Conservation (phyloP, 2,797 vertebrate genomes). For the Ciconia nigra region DNA sequence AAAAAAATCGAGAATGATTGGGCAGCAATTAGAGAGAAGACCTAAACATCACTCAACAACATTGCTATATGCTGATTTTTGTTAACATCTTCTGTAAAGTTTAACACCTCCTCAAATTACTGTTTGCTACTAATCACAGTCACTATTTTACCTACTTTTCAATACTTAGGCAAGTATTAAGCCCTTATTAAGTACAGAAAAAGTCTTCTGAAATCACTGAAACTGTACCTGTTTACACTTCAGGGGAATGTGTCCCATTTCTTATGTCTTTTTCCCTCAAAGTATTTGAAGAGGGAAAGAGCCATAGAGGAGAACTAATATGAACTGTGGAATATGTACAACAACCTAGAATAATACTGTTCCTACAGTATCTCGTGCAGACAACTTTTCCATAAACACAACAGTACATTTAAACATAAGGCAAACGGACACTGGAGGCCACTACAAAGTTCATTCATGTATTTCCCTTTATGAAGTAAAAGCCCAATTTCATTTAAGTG, state of each 20-base stretch:
- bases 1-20: accelerated
- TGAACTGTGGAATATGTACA: neutral
- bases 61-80: neutral
- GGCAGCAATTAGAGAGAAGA: neutral
- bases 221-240: neutral
- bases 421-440: conserved; percentile 1
- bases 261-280: neutral
- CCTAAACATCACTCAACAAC: neutral
- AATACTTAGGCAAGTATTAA: neutral
- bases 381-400: neutral
- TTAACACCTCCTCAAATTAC: neutral
- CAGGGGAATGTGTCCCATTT: neutral
- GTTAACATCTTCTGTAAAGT: neutral
- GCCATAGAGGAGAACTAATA: neutral
- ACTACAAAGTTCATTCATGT: neutral
- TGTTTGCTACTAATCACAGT: neutral
- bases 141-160: neutral
- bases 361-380: neutral
- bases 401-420: conserved; percentile 15
- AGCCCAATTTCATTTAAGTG: conserved; percentile 14
- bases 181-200: neutral
- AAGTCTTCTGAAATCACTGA: neutral
- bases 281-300: neutral
- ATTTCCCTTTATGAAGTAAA: neutral
- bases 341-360: neutral